These are phyloP conservation scores for Sphaerophoria rueppellii DNA, from an alignment of 2,888 invertebrate genomes.

Conservation along the genomic window DNA sequence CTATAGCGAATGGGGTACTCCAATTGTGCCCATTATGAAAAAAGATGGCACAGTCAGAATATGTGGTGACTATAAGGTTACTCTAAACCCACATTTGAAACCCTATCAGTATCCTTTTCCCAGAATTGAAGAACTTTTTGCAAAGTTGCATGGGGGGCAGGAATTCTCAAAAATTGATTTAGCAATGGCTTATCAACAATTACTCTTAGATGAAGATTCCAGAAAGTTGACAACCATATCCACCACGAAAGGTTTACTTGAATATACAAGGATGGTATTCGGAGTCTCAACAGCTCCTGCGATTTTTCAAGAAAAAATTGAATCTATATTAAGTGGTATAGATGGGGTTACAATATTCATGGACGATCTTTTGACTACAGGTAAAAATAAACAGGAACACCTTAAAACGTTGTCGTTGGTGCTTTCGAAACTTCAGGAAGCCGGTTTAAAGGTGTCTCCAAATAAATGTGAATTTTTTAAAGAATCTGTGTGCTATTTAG, in stretches of 20 bases:
- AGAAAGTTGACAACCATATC: constrained; percentile 74
- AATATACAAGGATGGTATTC: constrained; percentile 75
- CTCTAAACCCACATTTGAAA: constrained; percentile 44
- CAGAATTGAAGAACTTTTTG: constrained; percentile 41
- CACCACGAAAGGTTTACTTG: constrained; percentile 68
- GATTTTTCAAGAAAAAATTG: constrained; percentile 77
- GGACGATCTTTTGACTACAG: constrained; percentile 11
- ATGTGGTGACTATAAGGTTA: constrained; percentile 62
- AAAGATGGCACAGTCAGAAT: constrained; percentile 75
- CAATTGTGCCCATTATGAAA: constrained; percentile 79
- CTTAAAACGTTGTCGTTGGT: background rate
- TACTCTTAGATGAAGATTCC: constrained; percentile 74
- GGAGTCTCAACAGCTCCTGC: constrained; percentile 77
- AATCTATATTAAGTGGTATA: constrained; percentile 75
- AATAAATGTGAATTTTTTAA: constrained; percentile 2
- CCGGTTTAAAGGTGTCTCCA: constrained; percentile 1
- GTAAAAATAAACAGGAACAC: background rate
- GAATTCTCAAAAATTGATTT: constrained; percentile 79
- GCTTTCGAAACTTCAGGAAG: background rate
- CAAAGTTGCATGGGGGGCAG: constrained; percentile 73
- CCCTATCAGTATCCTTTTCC: constrained; percentile 37
- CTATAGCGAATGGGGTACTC: constrained; percentile 76
- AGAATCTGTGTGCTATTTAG: background rate
- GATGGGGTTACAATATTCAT: constrained; percentile 18
- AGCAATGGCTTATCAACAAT: constrained; percentile 78